Conservation (phyloP, 2,888 invertebrate genomes). For the Orchesella flavescens region DNA sequence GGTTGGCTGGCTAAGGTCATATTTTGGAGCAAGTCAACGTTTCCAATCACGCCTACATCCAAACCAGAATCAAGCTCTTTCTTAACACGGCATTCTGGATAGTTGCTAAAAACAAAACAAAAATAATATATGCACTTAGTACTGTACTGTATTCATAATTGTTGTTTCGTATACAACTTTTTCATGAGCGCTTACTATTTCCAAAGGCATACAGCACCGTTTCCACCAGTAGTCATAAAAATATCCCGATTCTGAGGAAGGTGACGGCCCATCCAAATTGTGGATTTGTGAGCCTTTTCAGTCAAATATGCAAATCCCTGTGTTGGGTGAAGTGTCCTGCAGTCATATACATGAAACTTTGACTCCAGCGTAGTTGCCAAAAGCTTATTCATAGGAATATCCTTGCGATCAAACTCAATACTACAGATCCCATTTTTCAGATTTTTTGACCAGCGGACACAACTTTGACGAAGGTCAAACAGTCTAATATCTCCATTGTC, state of each 20-base stretch:
- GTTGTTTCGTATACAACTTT: too few species aligned
- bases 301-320: slow-evolving; percentile 85
- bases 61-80: slow-evolving; percentile 82
- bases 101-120: slow-evolving; percentile 77
- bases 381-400: slow-evolving; percentile 96
- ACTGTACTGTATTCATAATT: too few species aligned
- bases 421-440: slow-evolving; percentile 87
- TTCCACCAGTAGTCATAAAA: slow-evolving; percentile 92
- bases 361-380: slow-evolving; percentile 93
- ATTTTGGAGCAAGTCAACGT: slow-evolving; percentile 84
- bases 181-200: slow-evolving; percentile 95
- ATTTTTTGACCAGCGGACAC: slow-evolving; percentile 91
- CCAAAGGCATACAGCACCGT: slow-evolving; percentile 94
- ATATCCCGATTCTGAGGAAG: slow-evolving; percentile 95
- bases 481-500: slow-evolving; percentile 97
- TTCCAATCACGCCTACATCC: slow-evolving; percentile 85
- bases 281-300: slow-evolving; percentile 82
- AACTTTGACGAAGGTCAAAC: slow-evolving; percentile 90
- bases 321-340: slow-evolving; percentile 88
- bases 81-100: slow-evolving; percentile 84
- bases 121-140: slow-evolving; percentile 1
- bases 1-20: slow-evolving; percentile 89
- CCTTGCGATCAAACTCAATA: slow-evolving; percentile 91
- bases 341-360: slow-evolving; percentile 90
- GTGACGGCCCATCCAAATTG: slow-evolving; percentile 91